These are phyloP conservation scores for Gambusia yucatana DNA, from an alignment of 2,797 vertebrate species.

Conservation along the genomic window DNA sequence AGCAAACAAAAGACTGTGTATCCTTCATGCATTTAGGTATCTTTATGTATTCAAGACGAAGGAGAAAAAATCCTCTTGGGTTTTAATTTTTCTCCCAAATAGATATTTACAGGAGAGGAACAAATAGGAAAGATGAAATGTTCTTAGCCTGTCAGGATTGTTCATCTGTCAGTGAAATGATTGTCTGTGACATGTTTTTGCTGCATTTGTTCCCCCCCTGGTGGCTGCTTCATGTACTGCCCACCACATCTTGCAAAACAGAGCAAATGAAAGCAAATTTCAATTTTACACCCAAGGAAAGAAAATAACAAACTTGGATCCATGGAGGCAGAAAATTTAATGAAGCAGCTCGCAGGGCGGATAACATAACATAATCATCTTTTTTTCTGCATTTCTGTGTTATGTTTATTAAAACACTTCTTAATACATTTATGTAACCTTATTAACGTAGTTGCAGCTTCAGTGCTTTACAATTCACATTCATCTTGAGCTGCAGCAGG, in stretches of 20 bases:
- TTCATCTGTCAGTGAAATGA: conserved; percentile 18
- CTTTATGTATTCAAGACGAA: conserved; percentile 10
- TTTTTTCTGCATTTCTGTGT: conserved; percentile 3
- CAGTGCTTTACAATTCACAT: conserved; percentile 7
- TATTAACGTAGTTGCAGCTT: neutral
- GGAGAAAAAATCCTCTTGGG: neutral
- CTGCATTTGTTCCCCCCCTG: conserved; percentile 55
- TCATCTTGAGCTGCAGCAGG: neutral
- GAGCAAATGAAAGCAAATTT: neutral
- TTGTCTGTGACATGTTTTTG: conserved; percentile 23
- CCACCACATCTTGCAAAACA: neutral
- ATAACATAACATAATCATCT: neutral
- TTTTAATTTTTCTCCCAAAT: conserved; percentile 8
- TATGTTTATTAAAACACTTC: neutral
- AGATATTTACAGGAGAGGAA: conserved; percentile 10
- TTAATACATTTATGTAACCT: neutral
- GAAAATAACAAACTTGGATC: conserved; percentile 6
- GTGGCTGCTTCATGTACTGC: conserved; percentile 44
- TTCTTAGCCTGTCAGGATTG: conserved; percentile 25
- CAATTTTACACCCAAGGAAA: neutral
- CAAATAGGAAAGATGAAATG: conserved; percentile 23
- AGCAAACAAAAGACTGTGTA: neutral
- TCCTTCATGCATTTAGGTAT: neutral
- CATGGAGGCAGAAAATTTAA: neutral
- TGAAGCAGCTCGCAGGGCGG: neutral